phyloP scores from a whole-genome alignment of 2,888 invertebrate species.

The Nymphalis urticae region DNA sequence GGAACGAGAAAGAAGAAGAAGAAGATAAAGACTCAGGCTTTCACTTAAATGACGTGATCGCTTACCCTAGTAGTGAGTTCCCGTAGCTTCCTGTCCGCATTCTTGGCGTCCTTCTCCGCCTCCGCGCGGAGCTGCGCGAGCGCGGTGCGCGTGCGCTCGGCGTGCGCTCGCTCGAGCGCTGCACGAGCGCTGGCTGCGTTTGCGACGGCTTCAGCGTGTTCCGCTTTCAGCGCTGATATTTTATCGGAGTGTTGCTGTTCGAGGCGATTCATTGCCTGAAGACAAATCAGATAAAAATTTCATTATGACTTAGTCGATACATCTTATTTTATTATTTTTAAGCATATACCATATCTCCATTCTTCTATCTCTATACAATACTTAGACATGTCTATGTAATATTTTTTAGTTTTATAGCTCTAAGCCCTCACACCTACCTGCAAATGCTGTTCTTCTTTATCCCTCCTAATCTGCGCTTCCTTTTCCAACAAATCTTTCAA shows the following conservation, averaged over 20 bases:
- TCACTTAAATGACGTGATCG: too few species aligned
- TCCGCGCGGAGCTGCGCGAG: slow-evolving; percentile 64
- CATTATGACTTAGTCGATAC: too few species aligned
- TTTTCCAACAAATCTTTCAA: slow-evolving; percentile 75
- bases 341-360: too few species aligned
- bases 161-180: slow-evolving; percentile 57
- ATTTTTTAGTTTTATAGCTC: neutral
- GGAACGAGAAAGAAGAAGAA: too few species aligned
- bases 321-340: too few species aligned
- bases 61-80: slow-evolving; percentile 65
- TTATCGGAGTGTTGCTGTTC: slow-evolving; percentile 56
- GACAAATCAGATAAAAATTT: neutral
- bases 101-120: slow-evolving; percentile 56
- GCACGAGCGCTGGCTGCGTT: slow-evolving; percentile 53
- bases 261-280: slow-evolving; percentile 60
- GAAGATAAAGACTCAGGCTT: too few species aligned
- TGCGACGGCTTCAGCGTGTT: slow-evolving; percentile 54
- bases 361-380: too few species aligned
- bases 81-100: slow-evolving; percentile 64
- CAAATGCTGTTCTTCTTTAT: slow-evolving; percentile 62
- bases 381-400: neutral
- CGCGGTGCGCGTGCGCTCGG: slow-evolving; percentile 62
- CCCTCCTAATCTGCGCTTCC: slow-evolving; percentile 65
- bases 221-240: slow-evolving; percentile 48
- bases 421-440: slow-evolving; percentile 47